phyloP scores from a whole-genome alignment of 2,113 vertebrate genomes.

The Helogale parvula region DNA sequence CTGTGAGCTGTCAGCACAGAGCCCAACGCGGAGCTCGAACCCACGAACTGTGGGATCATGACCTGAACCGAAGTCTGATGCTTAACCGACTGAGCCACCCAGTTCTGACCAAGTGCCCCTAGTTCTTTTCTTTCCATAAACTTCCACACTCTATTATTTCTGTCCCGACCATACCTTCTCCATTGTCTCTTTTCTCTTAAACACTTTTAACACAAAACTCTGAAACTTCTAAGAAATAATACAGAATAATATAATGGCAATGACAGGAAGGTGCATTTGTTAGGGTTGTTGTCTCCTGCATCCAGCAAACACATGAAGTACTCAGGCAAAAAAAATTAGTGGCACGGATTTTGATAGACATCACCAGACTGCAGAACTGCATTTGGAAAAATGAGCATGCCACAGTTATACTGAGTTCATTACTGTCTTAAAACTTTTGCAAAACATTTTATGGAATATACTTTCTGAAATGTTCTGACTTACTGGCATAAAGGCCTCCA shows the following conservation, averaged over 20 bases:
- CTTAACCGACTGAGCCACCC: too few species aligned
- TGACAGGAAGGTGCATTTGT: not conserved
- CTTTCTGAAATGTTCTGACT: not conserved
- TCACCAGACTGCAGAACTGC: not conserved
- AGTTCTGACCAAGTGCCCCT: too few species aligned
- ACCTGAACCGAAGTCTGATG: too few species aligned
- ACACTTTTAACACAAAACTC: not conserved
- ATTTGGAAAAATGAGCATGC: slow-evolving; percentile 1
- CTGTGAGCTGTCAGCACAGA: too few species aligned
- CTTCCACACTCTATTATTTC: slow-evolving; percentile 19
- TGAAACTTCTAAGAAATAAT: slow-evolving; percentile 47
- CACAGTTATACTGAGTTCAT: slow-evolving; percentile 9
- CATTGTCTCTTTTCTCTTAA: not conserved
- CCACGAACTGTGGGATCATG: too few species aligned
- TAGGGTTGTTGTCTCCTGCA: not conserved
- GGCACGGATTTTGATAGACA: not conserved
- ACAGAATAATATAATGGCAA: not conserved
- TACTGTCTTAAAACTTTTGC: slow-evolving; percentile 7
- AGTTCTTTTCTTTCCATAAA: not conserved
- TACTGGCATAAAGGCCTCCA: not conserved
- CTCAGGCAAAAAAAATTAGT: not conserved
- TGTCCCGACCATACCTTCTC: not conserved
- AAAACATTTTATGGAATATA: slow-evolving; percentile 37
- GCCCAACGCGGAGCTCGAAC: too few species aligned
- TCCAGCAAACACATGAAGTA: not conserved